Evolutionary conservation across 1,140 invertebrate species (phyloP).

Genomic region (Bactericera cockerelli): DNA sequence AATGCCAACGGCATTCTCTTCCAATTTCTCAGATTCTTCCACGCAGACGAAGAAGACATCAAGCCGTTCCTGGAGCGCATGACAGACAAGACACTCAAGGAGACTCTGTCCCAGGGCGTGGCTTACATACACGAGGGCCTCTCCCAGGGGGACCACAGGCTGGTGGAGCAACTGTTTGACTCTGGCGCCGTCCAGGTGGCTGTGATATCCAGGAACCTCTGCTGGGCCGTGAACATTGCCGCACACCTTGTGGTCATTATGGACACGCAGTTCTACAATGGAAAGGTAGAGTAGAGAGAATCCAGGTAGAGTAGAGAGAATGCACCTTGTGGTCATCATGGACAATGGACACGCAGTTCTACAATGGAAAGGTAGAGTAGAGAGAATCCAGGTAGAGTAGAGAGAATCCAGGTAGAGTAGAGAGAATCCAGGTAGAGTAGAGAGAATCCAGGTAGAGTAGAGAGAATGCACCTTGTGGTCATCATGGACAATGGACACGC

Average conservation of each 20-base stretch:
- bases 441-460: too few relatives aligned
- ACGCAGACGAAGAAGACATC: conserved; percentile 71
- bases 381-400: too few relatives aligned
- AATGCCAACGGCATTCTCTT: too few relatives aligned
- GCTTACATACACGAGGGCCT: conserved; percentile 95
- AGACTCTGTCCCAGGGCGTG: conserved; percentile 82
- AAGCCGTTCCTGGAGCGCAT: conserved; percentile 75
- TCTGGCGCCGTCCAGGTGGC: conserved; percentile 87
- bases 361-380: too few relatives aligned
- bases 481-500: too few relatives aligned
- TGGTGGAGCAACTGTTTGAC: conserved; percentile 87
- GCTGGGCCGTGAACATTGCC: conserved; percentile 77
- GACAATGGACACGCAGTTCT: too few relatives aligned
- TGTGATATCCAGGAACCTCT: conserved; percentile 77
- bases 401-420: too few relatives aligned
- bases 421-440: too few relatives aligned
- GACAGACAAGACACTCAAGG: conserved; percentile 71
- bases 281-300: too few relatives aligned
- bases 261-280: conserved; percentile 96
- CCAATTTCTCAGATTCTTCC: conserved; percentile 86
- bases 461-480: too few relatives aligned
- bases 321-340: too few relatives aligned
- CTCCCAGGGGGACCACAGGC: conserved; percentile 57
- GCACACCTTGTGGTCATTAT: conserved; percentile 91
- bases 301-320: too few relatives aligned